A percentile compares a stretch with the other conserved stretches of the same genome.
Conservation (phyloP, 2,113 vertebrate species). For the Macquaria australasica region DNA sequence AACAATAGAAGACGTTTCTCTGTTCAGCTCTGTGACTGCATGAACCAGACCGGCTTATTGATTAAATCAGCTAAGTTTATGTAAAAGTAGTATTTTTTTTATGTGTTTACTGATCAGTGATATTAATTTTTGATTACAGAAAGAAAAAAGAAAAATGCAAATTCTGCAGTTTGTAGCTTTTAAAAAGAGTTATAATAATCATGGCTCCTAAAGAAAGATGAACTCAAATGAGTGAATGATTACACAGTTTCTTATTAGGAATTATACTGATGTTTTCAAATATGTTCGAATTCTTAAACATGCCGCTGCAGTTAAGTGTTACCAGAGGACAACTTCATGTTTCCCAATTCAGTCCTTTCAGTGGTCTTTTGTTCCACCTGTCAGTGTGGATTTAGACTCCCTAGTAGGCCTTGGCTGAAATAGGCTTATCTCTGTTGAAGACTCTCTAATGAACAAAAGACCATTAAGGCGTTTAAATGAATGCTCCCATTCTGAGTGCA, state of each 20-base stretch:
- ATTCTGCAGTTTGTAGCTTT: neutral
- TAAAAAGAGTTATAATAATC: neutral
- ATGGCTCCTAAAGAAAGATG: neutral
- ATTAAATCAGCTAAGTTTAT: conserved; percentile 6
- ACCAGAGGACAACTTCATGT: conserved; percentile 74
- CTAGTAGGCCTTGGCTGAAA: conserved; percentile 81
- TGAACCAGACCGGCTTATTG: conserved; percentile 9
- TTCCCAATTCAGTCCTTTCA: conserved; percentile 66
- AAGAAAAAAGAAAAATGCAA: neutral
- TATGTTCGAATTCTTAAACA: neutral
- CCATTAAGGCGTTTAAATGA: conserved; percentile 81
- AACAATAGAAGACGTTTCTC: conserved; percentile 48
- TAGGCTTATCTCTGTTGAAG: conserved; percentile 84
- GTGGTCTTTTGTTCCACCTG: conserved; percentile 85
- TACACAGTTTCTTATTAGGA: conserved; percentile 1
- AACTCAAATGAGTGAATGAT: neutral
- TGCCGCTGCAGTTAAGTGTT: conserved; percentile 45
- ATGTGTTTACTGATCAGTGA: neutral
- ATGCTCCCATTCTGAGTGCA: conserved; percentile 61
- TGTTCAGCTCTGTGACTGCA: conserved; percentile 7
- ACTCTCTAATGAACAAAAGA: conserved; percentile 81
- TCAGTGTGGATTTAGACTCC: conserved; percentile 84
- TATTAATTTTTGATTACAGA: neutral
- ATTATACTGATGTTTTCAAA: neutral
- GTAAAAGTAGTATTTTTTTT: neutral